Evolutionary conservation across 2,113 vertebrate genomes (phyloP).

Genomic region (Pipra filicauda): DNA sequence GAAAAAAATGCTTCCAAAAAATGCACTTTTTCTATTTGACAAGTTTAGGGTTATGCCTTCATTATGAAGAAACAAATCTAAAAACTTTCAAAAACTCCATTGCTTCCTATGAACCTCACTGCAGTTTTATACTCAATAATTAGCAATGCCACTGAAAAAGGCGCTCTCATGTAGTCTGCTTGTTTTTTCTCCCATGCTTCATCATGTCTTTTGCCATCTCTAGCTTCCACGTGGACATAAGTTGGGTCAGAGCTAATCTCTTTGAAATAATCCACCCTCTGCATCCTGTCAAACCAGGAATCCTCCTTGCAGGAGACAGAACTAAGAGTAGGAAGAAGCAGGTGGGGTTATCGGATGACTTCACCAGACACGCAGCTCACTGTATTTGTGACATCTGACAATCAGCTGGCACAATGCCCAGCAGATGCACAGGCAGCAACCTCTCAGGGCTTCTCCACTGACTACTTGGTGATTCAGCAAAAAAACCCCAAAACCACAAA

Average conservation of each 20-base stretch:
- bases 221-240: neutral
- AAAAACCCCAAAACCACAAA: neutral
- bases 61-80: neutral
- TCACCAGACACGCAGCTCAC: neutral
- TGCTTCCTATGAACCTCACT: accelerated
- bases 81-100: neutral
- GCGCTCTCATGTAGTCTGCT: neutral
- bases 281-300: neutral
- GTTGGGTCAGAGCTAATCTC: neutral
- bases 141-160: neutral
- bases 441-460: neutral
- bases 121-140: neutral
- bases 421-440: neutral
- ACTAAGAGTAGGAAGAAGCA: neutral
- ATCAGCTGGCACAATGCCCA: neutral
- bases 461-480: neutral
- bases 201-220: neutral
- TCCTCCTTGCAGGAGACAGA: neutral
- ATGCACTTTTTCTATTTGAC: neutral
- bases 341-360: neutral
- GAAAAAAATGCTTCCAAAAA: neutral
- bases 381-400: neutral
- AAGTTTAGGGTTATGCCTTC: neutral
- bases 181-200: neutral
- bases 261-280: neutral